phyloP scores from a whole-genome alignment of 2,797 vertebrate genomes.

The Paedocypris micromegethes region DNA sequence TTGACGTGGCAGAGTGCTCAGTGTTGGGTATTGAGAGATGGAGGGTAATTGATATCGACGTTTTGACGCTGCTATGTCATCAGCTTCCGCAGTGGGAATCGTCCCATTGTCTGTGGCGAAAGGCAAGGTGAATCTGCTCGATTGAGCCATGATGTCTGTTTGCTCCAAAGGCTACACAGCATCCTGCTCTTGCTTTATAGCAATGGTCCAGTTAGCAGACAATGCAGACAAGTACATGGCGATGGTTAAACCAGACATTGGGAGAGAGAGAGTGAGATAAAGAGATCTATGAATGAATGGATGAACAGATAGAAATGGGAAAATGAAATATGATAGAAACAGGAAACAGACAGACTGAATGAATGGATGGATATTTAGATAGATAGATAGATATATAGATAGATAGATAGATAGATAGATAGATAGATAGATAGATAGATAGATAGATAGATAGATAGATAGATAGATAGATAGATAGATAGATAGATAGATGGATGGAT shows the following conservation, averaged over 20 bases:
- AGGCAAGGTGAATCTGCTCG: conserved; percentile 23
- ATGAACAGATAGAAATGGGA: too few relatives aligned
- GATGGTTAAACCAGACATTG: background rate
- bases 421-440: too few relatives aligned
- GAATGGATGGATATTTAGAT: too few relatives aligned
- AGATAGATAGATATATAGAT: too few relatives aligned
- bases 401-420: too few relatives aligned
- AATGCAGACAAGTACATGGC: conserved; percentile 4
- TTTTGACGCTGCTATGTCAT: conserved; percentile 39
- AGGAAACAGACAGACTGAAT: too few relatives aligned
- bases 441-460: too few relatives aligned
- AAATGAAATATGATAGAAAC: too few relatives aligned
- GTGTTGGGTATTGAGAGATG: conserved; percentile 31
- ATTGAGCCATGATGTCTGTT: background rate
- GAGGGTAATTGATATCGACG: conserved; percentile 44
- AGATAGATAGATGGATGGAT: too few relatives aligned
- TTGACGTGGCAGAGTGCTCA: conserved; percentile 37
- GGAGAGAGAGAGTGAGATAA: background rate
- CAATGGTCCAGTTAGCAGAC: conserved; percentile 1
- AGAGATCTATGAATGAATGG: too few relatives aligned
- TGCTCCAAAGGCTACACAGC: background rate
- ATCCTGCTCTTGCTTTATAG: conserved; percentile 9
- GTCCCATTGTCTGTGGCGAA: conserved; percentile 21
- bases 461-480: too few relatives aligned
- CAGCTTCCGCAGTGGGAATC: conserved; percentile 31